Conservation (phyloP, 2,797 vertebrate species). For the Siniperca scherzeri region DNA sequence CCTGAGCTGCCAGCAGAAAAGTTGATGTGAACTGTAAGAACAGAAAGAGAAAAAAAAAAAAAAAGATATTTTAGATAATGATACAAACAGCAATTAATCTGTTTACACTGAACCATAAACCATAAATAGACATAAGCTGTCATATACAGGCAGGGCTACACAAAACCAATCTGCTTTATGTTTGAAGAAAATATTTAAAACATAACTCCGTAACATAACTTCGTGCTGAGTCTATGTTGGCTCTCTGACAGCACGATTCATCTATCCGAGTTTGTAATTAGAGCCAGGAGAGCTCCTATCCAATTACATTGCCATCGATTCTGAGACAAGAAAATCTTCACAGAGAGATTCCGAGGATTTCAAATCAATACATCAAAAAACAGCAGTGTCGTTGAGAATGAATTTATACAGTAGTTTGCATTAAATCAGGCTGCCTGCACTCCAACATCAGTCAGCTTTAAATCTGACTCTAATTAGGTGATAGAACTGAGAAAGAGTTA, state of each 20-base stretch:
- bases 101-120: constrained; percentile 12
- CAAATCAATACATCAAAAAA: constrained; percentile 79
- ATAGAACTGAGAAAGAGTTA: constrained; percentile 43
- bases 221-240: constrained; percentile 19
- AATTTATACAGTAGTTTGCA: constrained; percentile 53
- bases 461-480: constrained; percentile 64
- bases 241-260: constrained; percentile 50
- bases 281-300: constrained; percentile 68
- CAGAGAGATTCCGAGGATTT: constrained; percentile 66
- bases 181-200: background rate
- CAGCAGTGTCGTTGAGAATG: constrained; percentile 44
- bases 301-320: constrained; percentile 80
- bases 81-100: constrained; percentile 23
- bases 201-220: background rate
- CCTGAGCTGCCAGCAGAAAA: constrained; percentile 71
- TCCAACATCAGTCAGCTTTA: constrained; percentile 41
- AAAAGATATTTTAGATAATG: constrained; percentile 27
- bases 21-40: constrained; percentile 77
- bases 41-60: constrained; percentile 29
- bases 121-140: background rate
- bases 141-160: background rate
- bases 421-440: constrained; percentile 46
- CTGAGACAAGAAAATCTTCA: constrained; percentile 64
- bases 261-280: constrained; percentile 76
- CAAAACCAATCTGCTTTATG: background rate